phyloP scores from a whole-genome alignment of 2,113 vertebrate genomes.

The Pleuronectes platessa region DNA sequence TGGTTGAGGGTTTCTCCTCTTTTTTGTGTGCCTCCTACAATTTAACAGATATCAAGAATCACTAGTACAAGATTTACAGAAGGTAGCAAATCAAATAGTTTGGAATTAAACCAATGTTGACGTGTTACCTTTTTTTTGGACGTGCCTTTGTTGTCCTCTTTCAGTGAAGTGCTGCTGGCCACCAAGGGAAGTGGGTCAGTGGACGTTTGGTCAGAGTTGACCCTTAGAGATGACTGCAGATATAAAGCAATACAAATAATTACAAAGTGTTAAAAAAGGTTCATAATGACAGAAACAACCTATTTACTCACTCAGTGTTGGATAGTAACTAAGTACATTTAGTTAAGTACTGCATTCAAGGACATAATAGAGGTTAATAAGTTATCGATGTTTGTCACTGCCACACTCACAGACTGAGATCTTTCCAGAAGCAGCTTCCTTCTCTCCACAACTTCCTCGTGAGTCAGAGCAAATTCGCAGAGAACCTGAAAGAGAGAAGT shows the following conservation, averaged over 20 bases:
- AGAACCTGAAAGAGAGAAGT: slow-evolving; percentile 80
- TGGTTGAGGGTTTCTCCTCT: slow-evolving; percentile 60
- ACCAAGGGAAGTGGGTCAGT: slow-evolving; percentile 51
- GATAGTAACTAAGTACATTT: too few species aligned
- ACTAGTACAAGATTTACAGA: background rate
- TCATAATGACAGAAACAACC: background rate
- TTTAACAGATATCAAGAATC: slow-evolving; percentile 5
- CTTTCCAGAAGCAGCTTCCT: slow-evolving; percentile 80
- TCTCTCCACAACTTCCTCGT: slow-evolving; percentile 86
- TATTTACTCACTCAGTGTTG: background rate
- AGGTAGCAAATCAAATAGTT: background rate
- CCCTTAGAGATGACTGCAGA: slow-evolving; percentile 42
- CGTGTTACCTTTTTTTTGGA: slow-evolving; percentile 79
- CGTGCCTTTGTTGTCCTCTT: slow-evolving; percentile 53
- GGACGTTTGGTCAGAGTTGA: slow-evolving; percentile 54
- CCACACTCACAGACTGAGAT: slow-evolving; percentile 48
- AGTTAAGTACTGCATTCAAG: too few species aligned
- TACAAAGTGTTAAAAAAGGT: too few species aligned
- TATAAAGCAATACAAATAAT: background rate
- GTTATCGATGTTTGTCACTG: background rate
- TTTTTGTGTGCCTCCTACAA: slow-evolving; percentile 68
- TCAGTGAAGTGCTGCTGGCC: slow-evolving; percentile 50
- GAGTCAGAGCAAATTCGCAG: slow-evolving; percentile 83
- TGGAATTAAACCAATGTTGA: background rate
- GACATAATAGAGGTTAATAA: too few species aligned